Evolutionary conservation across 2,888 invertebrate genomes (phyloP), one percentile per base, ranked within the genome.

Genomic region (Rhaphigaster nebulosa): DNA sequence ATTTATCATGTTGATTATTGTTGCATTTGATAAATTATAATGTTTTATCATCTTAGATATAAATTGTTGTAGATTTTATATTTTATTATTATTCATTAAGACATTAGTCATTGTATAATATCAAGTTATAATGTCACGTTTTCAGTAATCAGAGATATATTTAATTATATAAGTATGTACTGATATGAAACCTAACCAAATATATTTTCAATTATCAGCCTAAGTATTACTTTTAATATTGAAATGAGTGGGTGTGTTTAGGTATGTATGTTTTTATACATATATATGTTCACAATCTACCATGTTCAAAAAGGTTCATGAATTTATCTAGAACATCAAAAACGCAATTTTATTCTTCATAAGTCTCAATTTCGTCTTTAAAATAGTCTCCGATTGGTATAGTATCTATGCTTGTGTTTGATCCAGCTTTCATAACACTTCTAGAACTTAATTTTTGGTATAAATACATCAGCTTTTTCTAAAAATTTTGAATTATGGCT

Each of bases 161-260:
- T 88, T 88, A 88, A 60, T 88, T 65, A 60, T 60, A 38, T 41
- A 88, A 88, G 29, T 60, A 56, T 60, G 88, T 56, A 88, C 88
- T 88, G 88, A 88, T 56, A 88, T 88, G 88, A 60, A 88, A 88
- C 88, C 8, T 88, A 88, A 88, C 88, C 88, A 88, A 88, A 88
- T 84, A 84, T 84, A 84, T 84, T 84, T 80, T 84, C 84, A 84
- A 84, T 84, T 84, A 84, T 84, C 84, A 45, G 84, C 45, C n/a
- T 84, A 84, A 45, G 41, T 84, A 84, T 45, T 45, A 41, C 84
- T 84, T 84, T 41, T 84, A 84, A n/a, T 84, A 45, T 45, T 84
- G 45, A 45, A 84, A n/a, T 70, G 70, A 34, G 70, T 18, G 8
- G 23, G 23, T 56, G 54, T 60, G 60, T 60, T 60, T 29, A 13